These are phyloP conservation scores for Zosterops pallidus DNA, from an alignment of 2,113 vertebrate species.

Conservation along the genomic window DNA sequence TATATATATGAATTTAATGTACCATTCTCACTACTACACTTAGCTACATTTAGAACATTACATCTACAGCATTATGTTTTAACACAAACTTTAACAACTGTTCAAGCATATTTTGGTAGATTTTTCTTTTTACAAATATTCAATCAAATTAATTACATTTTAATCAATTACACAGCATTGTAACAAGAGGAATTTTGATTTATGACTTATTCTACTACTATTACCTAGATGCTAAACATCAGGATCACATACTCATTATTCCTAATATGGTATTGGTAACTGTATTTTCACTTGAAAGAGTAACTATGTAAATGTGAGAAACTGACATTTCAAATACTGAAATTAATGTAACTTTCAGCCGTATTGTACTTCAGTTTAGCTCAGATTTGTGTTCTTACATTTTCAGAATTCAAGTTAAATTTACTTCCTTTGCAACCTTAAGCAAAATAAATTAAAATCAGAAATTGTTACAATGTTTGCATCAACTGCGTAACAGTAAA, in stretches of 20 bases:
- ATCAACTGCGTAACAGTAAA: neutral
- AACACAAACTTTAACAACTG: neutral
- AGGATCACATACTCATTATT: neutral
- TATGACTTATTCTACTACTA: neutral
- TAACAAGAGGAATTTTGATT: neutral
- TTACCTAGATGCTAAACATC: neutral
- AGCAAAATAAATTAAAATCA: neutral
- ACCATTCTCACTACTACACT: neutral
- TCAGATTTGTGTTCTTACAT: neutral
- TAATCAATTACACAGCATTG: neutral
- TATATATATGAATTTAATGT: neutral
- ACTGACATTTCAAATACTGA: neutral
- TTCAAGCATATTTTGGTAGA: neutral
- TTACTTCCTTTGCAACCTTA: neutral
- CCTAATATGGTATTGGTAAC: neutral
- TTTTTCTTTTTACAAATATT: neutral
- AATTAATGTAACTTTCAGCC: neutral
- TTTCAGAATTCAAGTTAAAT: neutral
- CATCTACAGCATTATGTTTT: neutral
- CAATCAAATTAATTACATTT: neutral
- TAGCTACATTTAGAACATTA: neutral
- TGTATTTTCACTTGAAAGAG: neutral
- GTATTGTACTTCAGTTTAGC: neutral
- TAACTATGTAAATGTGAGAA: neutral
- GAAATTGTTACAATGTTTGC: neutral